Conservation (phyloP, 2,113 vertebrate species). For the Lynx canadensis region DNA sequence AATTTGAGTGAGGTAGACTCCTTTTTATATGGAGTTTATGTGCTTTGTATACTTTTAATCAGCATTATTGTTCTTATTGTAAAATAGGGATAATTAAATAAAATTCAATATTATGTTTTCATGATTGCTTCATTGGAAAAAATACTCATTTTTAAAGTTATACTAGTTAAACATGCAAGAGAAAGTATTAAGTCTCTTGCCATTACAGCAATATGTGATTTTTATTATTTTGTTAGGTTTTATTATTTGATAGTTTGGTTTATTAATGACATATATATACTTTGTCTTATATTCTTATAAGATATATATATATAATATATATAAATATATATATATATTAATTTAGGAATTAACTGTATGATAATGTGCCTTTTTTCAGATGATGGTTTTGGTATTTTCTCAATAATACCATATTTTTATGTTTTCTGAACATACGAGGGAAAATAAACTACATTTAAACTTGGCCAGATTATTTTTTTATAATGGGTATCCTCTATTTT, state of each 20-base stretch:
- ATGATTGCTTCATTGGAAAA: background rate
- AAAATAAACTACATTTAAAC: slow-evolving; percentile 83
- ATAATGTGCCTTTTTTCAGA: slow-evolving; percentile 80
- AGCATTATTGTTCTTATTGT: background rate
- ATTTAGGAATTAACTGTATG: slow-evolving; percentile 74
- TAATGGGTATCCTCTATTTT: slow-evolving; percentile 75
- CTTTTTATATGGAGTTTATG: background rate
- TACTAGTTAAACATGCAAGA: background rate
- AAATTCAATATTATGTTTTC: background rate
- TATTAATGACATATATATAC: background rate
- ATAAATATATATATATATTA: slow-evolving; percentile 22
- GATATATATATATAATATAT: too few species aligned
- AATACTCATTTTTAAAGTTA: background rate
- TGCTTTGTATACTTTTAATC: background rate
- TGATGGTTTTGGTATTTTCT: slow-evolving; percentile 77
- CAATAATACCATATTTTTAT: slow-evolving; percentile 81
- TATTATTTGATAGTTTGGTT: background rate
- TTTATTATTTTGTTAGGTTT: background rate
- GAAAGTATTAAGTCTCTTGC: background rate
- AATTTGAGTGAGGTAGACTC: background rate
- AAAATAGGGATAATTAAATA: background rate
- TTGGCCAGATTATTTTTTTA: slow-evolving; percentile 78
- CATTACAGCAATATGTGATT: background rate
- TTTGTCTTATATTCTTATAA: too few species aligned
- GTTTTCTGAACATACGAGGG: slow-evolving; percentile 66